These are phyloP conservation scores for Iselma pallidipennis DNA, from an alignment of 2,888 invertebrate genomes.

Conservation along the genomic window DNA sequence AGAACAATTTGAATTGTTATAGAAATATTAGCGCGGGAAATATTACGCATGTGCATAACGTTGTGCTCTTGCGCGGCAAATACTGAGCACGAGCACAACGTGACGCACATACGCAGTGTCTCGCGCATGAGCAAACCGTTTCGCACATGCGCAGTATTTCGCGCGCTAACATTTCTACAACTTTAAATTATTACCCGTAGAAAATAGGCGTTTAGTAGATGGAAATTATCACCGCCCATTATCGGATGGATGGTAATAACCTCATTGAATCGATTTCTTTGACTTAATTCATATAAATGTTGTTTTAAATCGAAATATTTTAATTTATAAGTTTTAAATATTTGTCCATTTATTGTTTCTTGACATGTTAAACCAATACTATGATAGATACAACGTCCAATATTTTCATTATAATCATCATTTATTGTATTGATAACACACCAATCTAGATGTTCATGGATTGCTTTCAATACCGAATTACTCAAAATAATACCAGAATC, in stretches of 20 bases:
- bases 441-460: conserved; percentile 83
- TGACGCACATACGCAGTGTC: neutral
- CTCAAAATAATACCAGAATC: conserved; percentile 88
- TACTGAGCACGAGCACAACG: neutral
- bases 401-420: conserved; percentile 80
- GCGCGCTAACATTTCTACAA: neutral
- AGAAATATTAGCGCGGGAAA: neutral
- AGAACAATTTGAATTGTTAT: neutral
- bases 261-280: conserved; percentile 57
- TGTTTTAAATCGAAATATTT: conserved; percentile 55
- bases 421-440: conserved; percentile 86
- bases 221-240: conserved; percentile 64
- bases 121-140: too few relatives aligned
- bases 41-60: neutral
- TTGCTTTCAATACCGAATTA: conserved; percentile 79
- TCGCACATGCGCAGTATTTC: too few relatives aligned
- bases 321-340: conserved; percentile 55
- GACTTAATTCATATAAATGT: conserved; percentile 52
- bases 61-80: neutral
- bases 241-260: conserved; percentile 71
- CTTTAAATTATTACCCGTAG: conserved; percentile 60
- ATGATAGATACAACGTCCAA: conserved; percentile 84
- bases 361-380: conserved; percentile 68
- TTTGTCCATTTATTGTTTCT: conserved; percentile 52
- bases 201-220: conserved; percentile 73